Base-by-base conservation (phyloP, 2,888 invertebrate species). In the Eustalomyia histrio region DNA sequence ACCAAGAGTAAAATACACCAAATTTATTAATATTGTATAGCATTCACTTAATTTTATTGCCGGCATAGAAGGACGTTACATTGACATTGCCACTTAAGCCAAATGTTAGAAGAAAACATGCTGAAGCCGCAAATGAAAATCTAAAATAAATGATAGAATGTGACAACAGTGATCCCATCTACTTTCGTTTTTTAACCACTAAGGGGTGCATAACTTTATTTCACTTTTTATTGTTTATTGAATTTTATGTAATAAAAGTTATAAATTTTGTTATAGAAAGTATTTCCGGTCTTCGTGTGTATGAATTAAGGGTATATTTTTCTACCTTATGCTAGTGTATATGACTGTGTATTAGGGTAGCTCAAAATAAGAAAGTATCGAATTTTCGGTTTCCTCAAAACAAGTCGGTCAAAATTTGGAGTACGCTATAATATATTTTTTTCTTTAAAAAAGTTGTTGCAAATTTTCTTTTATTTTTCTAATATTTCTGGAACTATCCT, bases 181-280 rank as follows among this genome's bases (percentile, higher is more conserved):
- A 72, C 35, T 63, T 72, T 67, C 17, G 17, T 39, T 39, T 72
- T 71, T 67, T 73, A 61, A 78, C 72, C 72, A 68, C 47, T 50
- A 60, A 73, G 61, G 67, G 78, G 67, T 78, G 72, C 78, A 78
- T 67, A 63, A 78, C 17, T 72, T 61, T 63, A 67, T 78, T 72
- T 35, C 61, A 65, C 43, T 71, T 67, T 73, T 64, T 73, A 72
- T 29, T 58, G 73, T 73, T 72, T 73, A 35, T 67, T 67, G 65
- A 61, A 55, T 50, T 55, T 60, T 68, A 55, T 61, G 64, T 3
- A 58, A 67, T 60, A 21, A 55, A 72, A 72, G 63, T 52, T 65
- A 78, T 67, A 72, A 55, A 72, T 72, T 72, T 39, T 78, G 21
- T 18, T 78, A 72, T 78, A 60, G 65, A 78, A 78, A 63, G 61